phyloP scores from a whole-genome alignment of 2,113 vertebrate species.

The Athene cunicularia region DNA sequence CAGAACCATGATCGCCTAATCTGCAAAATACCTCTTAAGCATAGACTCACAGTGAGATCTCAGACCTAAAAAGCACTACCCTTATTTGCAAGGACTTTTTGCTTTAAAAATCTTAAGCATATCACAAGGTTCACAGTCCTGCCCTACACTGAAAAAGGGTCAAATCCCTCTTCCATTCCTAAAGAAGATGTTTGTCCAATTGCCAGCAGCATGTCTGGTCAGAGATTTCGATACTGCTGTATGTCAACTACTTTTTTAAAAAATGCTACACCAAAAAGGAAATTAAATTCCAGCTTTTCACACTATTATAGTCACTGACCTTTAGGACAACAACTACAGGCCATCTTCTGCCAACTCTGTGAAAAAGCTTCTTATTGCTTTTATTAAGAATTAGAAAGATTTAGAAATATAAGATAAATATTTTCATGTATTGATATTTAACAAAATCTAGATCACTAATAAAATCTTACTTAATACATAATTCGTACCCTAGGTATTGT shows the following conservation, averaged over 20 bases:
- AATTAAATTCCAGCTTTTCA: neutral
- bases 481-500: neutral
- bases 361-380: neutral
- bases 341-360: neutral
- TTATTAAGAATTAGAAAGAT: neutral
- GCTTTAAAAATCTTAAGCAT: neutral
- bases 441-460: neutral
- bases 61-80: neutral
- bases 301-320: neutral
- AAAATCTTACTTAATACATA: neutral
- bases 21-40: neutral
- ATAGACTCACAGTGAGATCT: neutral
- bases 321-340: neutral
- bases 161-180: neutral
- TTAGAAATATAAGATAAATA: neutral
- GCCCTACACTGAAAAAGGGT: neutral
- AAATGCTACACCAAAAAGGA: neutral
- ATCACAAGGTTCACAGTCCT: neutral
- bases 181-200: neutral
- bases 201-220: neutral
- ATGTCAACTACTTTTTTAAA: neutral
- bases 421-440: neutral
- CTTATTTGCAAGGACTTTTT: neutral
- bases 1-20: neutral
- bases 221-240: neutral